Base-by-base conservation (phyloP, 2,113 vertebrate species). In the Petaurus breviceps region DNA sequence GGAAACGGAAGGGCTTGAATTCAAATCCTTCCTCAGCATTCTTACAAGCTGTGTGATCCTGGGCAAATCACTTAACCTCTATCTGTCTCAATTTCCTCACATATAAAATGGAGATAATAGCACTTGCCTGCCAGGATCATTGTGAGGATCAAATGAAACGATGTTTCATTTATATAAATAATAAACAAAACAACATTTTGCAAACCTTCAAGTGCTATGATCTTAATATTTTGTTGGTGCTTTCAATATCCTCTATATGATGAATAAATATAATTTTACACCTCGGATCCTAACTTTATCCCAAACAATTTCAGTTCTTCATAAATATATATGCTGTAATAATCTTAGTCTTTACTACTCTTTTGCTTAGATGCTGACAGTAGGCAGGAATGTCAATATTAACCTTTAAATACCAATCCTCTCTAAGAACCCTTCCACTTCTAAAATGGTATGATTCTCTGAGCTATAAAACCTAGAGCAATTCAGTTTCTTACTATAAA, bases 371-470 rank as follows among this genome's bases (percentile, higher is more conserved):
- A 68, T 68, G 31, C 61, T 16, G 37, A 68, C 57, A 37, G 37
- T 68, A 68, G 61, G 3, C 37, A 37, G 12, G 61, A n/a, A 4
- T 14, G 37, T 19, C 46, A 46, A 94, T 50, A 89, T n/a, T 47
- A 94, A 93, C 31, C 52, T 90, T 12, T 8, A 14, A 25, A 84
- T 51, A 95, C 49, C 92, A 91, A 90, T 37, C 23, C 93, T 51
- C 9, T 94, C 7, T 93, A 91, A 92, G 26, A 10, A 90, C 96
- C 26, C 25, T 50, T 94, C 7, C 51, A 96, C 77, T 25, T 94
- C n/a, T 89, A 96, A 94, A 94, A 91, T 54, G 90, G 90, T 93
- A 97, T 68, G 92, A 89, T 54, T 54, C 2, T 25, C 61, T 68
- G 37, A 43, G 7, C 61, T 77, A 57, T n/a, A 94, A 96, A 94